Conservation (phyloP, 1,140 invertebrate species). For the Drosophila kikkawai region DNA sequence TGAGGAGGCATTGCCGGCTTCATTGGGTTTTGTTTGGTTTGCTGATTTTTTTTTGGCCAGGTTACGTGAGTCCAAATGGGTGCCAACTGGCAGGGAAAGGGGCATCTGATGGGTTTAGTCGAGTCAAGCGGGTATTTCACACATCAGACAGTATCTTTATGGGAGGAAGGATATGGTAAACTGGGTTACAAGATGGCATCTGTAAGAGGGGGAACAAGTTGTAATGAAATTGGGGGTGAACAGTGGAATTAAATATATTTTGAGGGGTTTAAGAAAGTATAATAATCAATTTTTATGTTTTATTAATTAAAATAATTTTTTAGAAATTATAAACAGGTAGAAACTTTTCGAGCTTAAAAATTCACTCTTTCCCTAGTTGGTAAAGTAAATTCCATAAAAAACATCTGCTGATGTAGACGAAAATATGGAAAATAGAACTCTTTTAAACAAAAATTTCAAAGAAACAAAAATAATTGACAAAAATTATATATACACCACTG, state of each 20-base stretch:
- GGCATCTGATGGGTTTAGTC: slow-evolving; percentile 5
- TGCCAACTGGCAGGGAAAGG: slow-evolving; percentile 10
- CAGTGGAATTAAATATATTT: background rate
- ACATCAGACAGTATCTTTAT: background rate
- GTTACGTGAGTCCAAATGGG: slow-evolving; percentile 47
- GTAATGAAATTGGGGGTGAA: background rate
- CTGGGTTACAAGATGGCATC: slow-evolving; percentile 15
- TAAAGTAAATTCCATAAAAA: too few relatives aligned
- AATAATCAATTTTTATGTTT: too few relatives aligned
- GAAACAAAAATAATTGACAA: background rate
- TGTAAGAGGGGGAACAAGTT: background rate
- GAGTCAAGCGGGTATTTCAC: slow-evolving; percentile 18
- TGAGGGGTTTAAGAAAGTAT: background rate
- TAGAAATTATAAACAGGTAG: background rate
- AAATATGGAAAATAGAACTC: background rate
- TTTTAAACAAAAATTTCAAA: background rate
- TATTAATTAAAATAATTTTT: background rate
- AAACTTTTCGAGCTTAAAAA: too few relatives aligned
- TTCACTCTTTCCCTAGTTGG: background rate
- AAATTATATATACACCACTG: background rate
- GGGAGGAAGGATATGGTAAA: slow-evolving; percentile 3
- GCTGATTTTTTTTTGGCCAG: slow-evolving; percentile 24
- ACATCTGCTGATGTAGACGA: background rate
- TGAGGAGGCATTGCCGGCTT: slow-evolving; percentile 1
- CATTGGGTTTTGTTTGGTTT: slow-evolving; percentile 6